phyloP scores from a whole-genome alignment of 2,797 vertebrate genomes.

The Ficedula albicollis region DNA sequence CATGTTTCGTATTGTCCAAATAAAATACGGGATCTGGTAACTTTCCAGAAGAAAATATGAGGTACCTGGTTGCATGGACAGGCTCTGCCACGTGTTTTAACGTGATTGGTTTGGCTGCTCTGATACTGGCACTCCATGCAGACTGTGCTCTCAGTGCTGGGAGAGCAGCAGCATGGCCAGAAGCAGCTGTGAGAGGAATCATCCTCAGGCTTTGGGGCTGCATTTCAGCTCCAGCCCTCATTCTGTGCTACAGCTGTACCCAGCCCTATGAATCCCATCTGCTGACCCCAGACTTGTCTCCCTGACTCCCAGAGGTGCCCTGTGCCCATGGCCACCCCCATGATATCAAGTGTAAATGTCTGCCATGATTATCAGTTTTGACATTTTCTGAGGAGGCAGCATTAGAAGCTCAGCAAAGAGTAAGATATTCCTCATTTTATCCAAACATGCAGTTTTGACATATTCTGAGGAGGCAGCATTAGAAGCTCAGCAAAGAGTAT shows the following conservation, averaged over 20 bases:
- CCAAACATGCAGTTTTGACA: not conserved
- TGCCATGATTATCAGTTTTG: conserved; percentile 31
- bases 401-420: conserved; percentile 23
- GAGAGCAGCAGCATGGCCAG: not conserved
- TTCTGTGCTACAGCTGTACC: not conserved
- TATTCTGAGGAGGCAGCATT: conserved; percentile 53
- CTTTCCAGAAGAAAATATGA: not conserved
- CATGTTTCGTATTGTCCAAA: not conserved
- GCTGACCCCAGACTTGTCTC: not conserved
- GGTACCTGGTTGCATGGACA: not conserved
- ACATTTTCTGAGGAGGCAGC: conserved; percentile 50
- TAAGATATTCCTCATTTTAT: conserved; percentile 16
- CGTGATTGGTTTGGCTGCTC: not conserved
- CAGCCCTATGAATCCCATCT: not conserved
- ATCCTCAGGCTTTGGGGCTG: rapidly evolving
- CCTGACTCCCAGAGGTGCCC: not conserved
- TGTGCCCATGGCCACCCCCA: not conserved
- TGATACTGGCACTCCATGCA: rapidly evolving
- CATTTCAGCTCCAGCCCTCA: not conserved
- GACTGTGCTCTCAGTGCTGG: not conserved
- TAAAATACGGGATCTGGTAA: not conserved
- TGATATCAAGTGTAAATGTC: conserved; percentile 27
- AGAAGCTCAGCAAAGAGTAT: conserved; percentile 15
- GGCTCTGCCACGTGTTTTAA: rapidly evolving
- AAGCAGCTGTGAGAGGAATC: not conserved